A percentile compares a stretch with the other conserved stretches of the same genome.
Conservation (phyloP, 1,140 invertebrate species). For the Drosophila dunni region DNA sequence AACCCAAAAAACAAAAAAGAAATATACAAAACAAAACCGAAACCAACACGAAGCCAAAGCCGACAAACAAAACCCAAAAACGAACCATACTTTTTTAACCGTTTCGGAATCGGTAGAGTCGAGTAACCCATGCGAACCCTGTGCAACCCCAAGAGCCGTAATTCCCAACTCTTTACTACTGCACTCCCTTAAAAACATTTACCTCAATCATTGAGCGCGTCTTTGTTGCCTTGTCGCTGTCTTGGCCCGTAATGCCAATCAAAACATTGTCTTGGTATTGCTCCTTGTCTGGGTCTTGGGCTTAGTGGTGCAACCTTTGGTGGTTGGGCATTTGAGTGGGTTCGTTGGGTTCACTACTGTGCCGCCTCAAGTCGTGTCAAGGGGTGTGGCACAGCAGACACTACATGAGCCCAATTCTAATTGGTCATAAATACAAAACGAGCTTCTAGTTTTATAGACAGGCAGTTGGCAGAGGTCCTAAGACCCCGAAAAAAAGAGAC, state of each 20-base stretch:
- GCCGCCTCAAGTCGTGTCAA: background rate
- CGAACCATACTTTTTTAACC: background rate
- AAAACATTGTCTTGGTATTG: conserved; percentile 49
- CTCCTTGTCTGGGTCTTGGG: background rate
- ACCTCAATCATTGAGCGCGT: conserved; percentile 26
- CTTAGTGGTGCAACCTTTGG: conserved; percentile 15
- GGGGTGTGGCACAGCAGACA: conserved; percentile 12
- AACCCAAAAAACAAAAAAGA: conserved; percentile 2
- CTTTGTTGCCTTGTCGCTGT: conserved; percentile 25
- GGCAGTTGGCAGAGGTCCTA: background rate
- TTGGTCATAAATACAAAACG: conserved; percentile 44
- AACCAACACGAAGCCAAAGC: background rate
- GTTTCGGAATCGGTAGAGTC: too few relatives aligned
- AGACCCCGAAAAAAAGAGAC: background rate
- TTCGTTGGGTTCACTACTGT: background rate
- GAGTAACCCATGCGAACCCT: background rate
- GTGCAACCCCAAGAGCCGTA: conserved; percentile 22
- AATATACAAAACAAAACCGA: conserved; percentile 9
- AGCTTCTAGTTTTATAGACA: conserved; percentile 13
- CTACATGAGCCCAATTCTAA: conserved; percentile 13
- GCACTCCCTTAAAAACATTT: conserved; percentile 7
- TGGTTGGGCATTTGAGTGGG: conserved; percentile 7
- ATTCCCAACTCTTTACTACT: background rate
- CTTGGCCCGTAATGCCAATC: conserved; percentile 63
- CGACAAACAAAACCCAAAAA: background rate